Percentiles rank a stretch among this genome's conserved stretches.
phyloP scores from a whole-genome alignment of 1,140 invertebrate genomes.

The Trachymyrmex cornetzi region DNA sequence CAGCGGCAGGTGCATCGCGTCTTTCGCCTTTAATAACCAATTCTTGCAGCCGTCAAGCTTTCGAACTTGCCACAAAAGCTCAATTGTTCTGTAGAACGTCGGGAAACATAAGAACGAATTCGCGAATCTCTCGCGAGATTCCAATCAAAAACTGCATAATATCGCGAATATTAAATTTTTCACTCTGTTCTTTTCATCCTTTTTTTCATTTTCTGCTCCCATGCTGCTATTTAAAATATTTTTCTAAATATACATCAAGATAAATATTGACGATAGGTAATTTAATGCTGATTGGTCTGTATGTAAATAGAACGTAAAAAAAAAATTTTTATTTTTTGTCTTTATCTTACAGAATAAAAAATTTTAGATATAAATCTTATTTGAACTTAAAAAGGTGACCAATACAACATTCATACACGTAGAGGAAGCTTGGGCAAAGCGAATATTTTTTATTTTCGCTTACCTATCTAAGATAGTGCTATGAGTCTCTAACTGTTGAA shows the following conservation, averaged over 20 bases:
- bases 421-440: not conserved
- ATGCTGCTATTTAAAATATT: not conserved
- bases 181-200: not conserved
- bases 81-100: constrained; percentile 49
- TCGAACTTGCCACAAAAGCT: constrained; percentile 60
- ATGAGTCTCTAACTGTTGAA: no score
- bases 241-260: constrained; percentile 41
- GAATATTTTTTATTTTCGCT: no score
- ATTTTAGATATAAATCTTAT: not conserved
- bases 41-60: constrained; percentile 57
- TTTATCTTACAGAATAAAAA: not conserved
- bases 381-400: not conserved
- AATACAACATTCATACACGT: not conserved
- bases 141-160: constrained; percentile 61
- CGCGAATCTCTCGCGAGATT: constrained; percentile 39
- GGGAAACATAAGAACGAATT: constrained; percentile 46
- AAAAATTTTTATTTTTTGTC: not conserved
- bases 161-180: constrained; percentile 64
- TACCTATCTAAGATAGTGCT: no score
- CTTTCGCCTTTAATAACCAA: constrained; percentile 61
- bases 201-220: not conserved
- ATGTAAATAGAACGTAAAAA: not conserved
- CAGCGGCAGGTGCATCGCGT: constrained; percentile 46
- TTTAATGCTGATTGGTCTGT: not conserved
- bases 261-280: constrained; percentile 58